Evolutionary conservation across 2,113 vertebrate genomes (phyloP).

Genomic region (Rostratula benghalensis): DNA sequence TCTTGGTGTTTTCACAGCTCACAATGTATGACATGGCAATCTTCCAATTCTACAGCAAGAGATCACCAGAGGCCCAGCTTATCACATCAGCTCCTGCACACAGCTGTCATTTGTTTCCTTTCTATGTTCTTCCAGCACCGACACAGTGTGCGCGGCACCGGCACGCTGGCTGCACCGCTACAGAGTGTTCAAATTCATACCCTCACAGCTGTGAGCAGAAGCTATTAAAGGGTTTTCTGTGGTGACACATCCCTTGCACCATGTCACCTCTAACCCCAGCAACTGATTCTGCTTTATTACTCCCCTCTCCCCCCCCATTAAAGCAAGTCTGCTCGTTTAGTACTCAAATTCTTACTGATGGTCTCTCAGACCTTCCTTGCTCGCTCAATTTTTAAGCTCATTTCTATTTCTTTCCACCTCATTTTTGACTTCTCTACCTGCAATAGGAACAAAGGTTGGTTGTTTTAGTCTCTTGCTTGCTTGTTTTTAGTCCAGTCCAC

Average conservation of each 20-base stretch:
- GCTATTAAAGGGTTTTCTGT: too few relatives aligned
- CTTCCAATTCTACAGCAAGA: background rate
- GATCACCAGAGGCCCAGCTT: background rate
- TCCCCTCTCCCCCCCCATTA: background rate
- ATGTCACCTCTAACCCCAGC: background rate
- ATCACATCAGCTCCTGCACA: constrained; percentile 25
- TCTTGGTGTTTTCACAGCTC: constrained; percentile 26
- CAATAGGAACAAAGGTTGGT: background rate
- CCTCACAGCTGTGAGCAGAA: background rate
- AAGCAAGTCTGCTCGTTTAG: background rate
- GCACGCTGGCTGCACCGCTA: background rate
- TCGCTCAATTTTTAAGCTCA: background rate
- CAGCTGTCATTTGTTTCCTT: constrained; percentile 29
- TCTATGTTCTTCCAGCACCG: background rate
- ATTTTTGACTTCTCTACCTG: background rate
- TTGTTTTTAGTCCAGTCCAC: background rate
- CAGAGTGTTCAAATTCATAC: background rate
- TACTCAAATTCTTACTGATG: background rate
- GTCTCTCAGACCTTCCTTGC: background rate
- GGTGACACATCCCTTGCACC: background rate
- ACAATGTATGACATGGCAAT: background rate
- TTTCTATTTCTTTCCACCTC: background rate
- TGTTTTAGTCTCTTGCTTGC: background rate
- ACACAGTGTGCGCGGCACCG: background rate
- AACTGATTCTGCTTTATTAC: background rate